Conservation (phyloP, 2,113 vertebrate species). For the Calyptommatus sinebrachiatus region DNA sequence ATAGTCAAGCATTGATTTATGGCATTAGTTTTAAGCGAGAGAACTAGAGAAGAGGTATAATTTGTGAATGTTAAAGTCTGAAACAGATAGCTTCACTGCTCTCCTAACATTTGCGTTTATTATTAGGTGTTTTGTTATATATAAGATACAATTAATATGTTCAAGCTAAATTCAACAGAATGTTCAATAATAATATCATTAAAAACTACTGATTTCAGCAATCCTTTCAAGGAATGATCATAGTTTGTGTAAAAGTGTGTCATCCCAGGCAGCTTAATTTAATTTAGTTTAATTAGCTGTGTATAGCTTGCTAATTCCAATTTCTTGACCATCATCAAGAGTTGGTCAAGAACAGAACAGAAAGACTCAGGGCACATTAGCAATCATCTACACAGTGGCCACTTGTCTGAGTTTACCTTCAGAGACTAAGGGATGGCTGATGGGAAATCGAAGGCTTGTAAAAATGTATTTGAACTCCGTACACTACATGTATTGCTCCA, state of each 20-base stretch:
- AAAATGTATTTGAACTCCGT: too few relatives aligned
- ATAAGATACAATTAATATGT: neutral
- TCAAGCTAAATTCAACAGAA: neutral
- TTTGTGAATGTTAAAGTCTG: fast-evolving
- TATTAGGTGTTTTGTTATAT: neutral
- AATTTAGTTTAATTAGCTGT: too few relatives aligned
- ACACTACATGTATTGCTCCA: too few relatives aligned
- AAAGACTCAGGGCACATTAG: neutral
- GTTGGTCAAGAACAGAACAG: too few relatives aligned
- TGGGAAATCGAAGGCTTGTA: too few relatives aligned
- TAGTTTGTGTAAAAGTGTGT: neutral
- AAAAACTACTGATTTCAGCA: neutral
- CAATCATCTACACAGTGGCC: neutral
- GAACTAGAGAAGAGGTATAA: neutral
- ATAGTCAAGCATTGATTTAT: neutral
- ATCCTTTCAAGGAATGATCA: neutral
- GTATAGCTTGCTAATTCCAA: too few relatives aligned
- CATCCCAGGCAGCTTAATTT: too few relatives aligned
- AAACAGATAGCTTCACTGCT: neutral
- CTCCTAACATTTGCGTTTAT: neutral
- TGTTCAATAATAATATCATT: neutral
- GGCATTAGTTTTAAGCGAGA: neutral
- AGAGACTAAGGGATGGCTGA: too few relatives aligned
- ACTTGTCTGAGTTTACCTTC: too few relatives aligned
- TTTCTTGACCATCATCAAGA: too few relatives aligned